Conservation (phyloP, 2,113 vertebrate genomes). For the Oxyruncus cristatus region DNA sequence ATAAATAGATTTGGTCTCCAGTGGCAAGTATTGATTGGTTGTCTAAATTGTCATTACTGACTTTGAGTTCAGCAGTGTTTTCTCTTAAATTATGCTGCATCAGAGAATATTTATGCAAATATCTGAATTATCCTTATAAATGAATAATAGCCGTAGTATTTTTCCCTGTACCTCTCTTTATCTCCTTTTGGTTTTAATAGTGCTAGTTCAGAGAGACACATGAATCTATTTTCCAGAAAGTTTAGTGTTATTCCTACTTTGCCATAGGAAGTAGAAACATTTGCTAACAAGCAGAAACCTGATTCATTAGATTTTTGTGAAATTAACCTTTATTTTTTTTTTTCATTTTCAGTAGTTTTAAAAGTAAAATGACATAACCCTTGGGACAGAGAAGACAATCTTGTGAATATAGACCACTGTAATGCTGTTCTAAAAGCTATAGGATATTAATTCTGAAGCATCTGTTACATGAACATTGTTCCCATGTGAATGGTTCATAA, state of each 20-base stretch:
- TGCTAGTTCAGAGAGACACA: not conserved
- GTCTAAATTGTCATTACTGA: not conserved
- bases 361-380: not conserved
- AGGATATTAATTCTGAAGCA: not conserved
- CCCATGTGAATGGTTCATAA: not conserved
- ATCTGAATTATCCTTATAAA: not conserved
- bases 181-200: not conserved
- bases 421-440: not conserved
- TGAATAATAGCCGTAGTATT: not conserved
- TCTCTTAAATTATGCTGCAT: not conserved
- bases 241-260: not conserved
- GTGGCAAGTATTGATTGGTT: not conserved
- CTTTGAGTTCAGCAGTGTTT: not conserved
- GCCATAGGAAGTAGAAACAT: not conserved
- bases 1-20: not conserved
- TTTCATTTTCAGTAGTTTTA: not conserved
- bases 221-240: not conserved
- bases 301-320: not conserved
- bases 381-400: not conserved
- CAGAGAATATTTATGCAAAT: not conserved
- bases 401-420: not conserved
- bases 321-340: not conserved
- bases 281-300: not conserved
- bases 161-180: not conserved
- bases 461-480: not conserved